Percentiles rank a stretch among this genome's conserved stretches.
Evolutionary conservation across 2,888 invertebrate genomes (phyloP).

Genomic region (Drosophila multiciliata): DNA sequence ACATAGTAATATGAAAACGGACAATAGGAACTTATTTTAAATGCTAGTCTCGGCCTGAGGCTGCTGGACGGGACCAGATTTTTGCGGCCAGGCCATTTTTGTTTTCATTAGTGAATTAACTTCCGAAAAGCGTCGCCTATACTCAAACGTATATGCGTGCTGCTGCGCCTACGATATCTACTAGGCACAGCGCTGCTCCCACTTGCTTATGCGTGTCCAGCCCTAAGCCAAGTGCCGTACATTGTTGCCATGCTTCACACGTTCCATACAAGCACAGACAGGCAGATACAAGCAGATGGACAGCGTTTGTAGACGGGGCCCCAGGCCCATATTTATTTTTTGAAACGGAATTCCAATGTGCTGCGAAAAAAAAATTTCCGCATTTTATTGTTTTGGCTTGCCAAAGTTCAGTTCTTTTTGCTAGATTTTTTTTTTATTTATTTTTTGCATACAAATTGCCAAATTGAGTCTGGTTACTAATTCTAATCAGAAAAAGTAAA

Average conservation of each 20-base stretch:
- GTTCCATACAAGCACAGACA: slow-evolving; percentile 36
- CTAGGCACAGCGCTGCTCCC: neutral
- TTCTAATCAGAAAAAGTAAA: neutral
- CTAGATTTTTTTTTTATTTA: neutral
- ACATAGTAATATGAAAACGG: neutral
- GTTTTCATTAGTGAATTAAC: slow-evolving; percentile 68
- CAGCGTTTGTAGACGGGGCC: neutral
- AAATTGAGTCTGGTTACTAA: neutral
- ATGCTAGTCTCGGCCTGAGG: slow-evolving; percentile 30
- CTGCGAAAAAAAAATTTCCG: slow-evolving; percentile 41
- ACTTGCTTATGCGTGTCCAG: slow-evolving; percentile 61
- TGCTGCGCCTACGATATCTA: slow-evolving; percentile 9
- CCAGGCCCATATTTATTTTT: slow-evolving; percentile 25
- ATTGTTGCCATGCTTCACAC: slow-evolving; percentile 67
- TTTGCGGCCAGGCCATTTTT: slow-evolving; percentile 86
- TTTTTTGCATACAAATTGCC: slow-evolving; percentile 18
- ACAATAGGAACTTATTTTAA: slow-evolving; percentile 36
- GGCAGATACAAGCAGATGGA: neutral
- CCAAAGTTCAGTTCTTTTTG: slow-evolving; percentile 14
- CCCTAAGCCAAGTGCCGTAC: slow-evolving; percentile 17
- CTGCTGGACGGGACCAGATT: slow-evolving; percentile 5
- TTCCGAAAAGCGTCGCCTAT: slow-evolving; percentile 52
- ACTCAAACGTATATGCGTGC: slow-evolving; percentile 1
- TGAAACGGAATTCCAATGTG: slow-evolving; percentile 55
- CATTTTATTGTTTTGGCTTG: slow-evolving; percentile 18